Conservation (phyloP, 2,888 invertebrate species). For the Pegoplata infirma region DNA sequence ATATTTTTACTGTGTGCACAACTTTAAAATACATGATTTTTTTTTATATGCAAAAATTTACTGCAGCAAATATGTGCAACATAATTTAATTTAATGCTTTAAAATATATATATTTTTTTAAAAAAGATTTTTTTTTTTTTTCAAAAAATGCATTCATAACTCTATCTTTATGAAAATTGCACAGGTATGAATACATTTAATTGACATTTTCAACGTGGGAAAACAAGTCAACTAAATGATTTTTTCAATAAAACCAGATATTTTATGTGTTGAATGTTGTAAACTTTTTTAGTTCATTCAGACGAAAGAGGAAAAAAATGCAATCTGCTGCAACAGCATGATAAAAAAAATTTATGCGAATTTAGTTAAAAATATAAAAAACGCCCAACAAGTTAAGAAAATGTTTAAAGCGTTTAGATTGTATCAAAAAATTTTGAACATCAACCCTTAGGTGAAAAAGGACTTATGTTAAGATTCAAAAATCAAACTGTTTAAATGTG, state of each 20-base stretch:
- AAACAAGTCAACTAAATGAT: constrained; percentile 58
- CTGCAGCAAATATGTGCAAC: too few relatives aligned
- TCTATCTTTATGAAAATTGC: constrained; percentile 57
- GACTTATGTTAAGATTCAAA: too few relatives aligned
- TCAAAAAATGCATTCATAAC: constrained; percentile 44
- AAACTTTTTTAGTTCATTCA: neutral
- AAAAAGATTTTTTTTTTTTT: neutral
- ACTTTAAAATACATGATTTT: too few relatives aligned
- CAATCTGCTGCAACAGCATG: constrained; percentile 12
- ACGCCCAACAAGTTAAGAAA: constrained; percentile 45
- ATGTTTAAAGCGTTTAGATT: neutral
- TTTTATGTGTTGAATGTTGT: constrained; percentile 14
- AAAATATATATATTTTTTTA: neutral
- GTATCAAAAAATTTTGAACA: neutral
- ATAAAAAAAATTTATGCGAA: constrained; percentile 20
- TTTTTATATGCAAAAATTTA: too few relatives aligned
- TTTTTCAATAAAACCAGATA: constrained; percentile 50
- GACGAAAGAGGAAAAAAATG: neutral
- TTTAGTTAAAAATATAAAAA: constrained; percentile 41
- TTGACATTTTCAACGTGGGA: constrained; percentile 62
- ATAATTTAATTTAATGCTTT: neutral
- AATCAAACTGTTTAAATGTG: too few relatives aligned
- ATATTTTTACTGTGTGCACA: too few relatives aligned
- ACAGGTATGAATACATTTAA: constrained; percentile 58
- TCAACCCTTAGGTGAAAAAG: too few relatives aligned